phyloP scores from a whole-genome alignment of 2,797 vertebrate species.

The Rhyacichthys aspro region DNA sequence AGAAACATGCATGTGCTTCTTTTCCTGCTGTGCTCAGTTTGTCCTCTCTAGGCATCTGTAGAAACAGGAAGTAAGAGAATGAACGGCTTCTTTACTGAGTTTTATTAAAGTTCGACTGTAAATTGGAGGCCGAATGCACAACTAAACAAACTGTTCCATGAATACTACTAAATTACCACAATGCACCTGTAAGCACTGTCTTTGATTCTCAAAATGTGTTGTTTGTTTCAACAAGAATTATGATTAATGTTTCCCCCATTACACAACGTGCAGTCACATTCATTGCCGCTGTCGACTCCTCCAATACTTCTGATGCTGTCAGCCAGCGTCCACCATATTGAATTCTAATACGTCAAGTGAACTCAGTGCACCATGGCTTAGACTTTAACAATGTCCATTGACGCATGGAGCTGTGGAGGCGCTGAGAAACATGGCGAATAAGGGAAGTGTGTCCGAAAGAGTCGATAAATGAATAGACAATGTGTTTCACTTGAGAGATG shows the following conservation, averaged over 20 bases:
- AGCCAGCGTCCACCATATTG: constrained; percentile 25
- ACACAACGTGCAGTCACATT: constrained; percentile 14
- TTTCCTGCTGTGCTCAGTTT: too few species aligned
- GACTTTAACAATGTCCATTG: constrained; percentile 26
- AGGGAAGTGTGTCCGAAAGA: constrained; percentile 5
- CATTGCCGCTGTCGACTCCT: constrained; percentile 4
- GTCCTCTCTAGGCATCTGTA: too few species aligned
- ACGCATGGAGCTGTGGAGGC: constrained; percentile 15
- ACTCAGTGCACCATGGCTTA: constrained; percentile 32
- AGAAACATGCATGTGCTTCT: too few species aligned
- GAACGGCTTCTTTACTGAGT: too few species aligned
- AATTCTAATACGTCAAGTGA: constrained; percentile 43
- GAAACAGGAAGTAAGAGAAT: too few species aligned
- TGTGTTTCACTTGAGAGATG: constrained; percentile 24
- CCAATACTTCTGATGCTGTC: constrained; percentile 27
- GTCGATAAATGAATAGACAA: constrained; percentile 33
- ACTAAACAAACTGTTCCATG: too few species aligned
- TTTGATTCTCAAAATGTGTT: constrained; percentile 7
- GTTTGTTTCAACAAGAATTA: background rate
- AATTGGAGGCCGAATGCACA: too few species aligned
- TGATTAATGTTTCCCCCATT: constrained; percentile 18
- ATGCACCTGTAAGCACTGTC: background rate
- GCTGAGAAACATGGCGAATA: background rate
- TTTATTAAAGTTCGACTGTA: too few species aligned
- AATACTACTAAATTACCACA: too few species aligned